Evolutionary conservation across 1,140 invertebrate genomes (phyloP), one percentile per base, ranked within the genome.

Genomic region (Papilio machaon): DNA sequence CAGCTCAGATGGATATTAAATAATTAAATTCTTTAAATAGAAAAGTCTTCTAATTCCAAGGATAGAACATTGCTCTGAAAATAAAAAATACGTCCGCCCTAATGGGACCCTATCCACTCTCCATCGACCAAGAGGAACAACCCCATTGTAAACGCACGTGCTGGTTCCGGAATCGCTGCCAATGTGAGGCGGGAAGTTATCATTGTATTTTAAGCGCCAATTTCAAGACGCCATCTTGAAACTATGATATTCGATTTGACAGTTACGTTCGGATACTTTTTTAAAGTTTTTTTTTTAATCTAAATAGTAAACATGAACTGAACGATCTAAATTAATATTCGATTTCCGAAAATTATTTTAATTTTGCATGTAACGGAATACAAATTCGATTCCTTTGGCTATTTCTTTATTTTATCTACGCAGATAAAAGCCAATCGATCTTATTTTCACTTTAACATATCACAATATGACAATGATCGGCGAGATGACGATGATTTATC

Each of bases 121-220:
- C 77, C 19, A 47, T 30, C 60, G 67, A 19, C 58, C 77, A 79
- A 79, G 77, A 47, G 77, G 77, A 79, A 79, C 77, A 30, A 23
- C 54, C 38, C 54, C 60, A 79, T 79, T 79, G 77, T 79, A 3
- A 23, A 19, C 60, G 77, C 77, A 79, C 77, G 77, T 79, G 77
- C 77, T 67, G 11, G 74, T 49, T 76, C 74, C 74, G 74, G 43
- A 47, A 52, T 38, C 47, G 19, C 47, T 76, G 54, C 74, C 47
- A 11, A 35, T 46, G 52, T 19, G 9, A 74, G 43, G 38, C 43
- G 47, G 74, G 74, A 76, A 52, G 74, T 75, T 38, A n/a, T 73
- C 73, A 43, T 73, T 76, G n/a, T 52, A 76, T 35, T 76, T 67
- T 46, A n/a, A 46, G 77, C 58, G 77, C 17, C 58, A 64, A 58